Percentiles rank a stretch among this genome's conserved stretches.
Evolutionary conservation across 2,888 invertebrate genomes (phyloP).

Genomic region (Scaptodrosophila latifasciaeformis): DNA sequence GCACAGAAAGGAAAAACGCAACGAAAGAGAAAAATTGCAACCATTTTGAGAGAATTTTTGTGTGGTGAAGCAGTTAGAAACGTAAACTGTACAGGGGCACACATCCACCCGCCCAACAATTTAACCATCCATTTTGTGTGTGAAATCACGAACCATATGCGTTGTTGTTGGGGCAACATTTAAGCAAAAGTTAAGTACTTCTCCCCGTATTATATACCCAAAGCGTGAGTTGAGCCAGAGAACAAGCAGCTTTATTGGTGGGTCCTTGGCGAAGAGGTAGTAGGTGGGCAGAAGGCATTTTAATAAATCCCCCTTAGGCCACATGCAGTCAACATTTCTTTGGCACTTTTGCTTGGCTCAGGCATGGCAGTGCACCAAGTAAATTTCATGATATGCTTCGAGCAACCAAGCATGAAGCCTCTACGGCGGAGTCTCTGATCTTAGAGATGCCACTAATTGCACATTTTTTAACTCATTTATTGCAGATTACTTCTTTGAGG

Average conservation of each 20-base stretch:
- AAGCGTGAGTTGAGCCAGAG: too few relatives aligned
- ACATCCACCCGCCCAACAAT: too few relatives aligned
- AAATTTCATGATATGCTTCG: constrained; percentile 46
- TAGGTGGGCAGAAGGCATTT: too few relatives aligned
- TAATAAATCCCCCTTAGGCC: too few relatives aligned
- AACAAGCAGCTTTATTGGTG: too few relatives aligned
- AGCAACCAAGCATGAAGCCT: constrained; percentile 22
- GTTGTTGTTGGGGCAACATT: constrained; percentile 30
- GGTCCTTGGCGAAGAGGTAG: too few relatives aligned
- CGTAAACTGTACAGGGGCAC: too few relatives aligned
- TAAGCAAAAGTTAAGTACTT: constrained; percentile 21
- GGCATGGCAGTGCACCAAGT: constrained; percentile 32
- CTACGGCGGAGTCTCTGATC: constrained; percentile 9
- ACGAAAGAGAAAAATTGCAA: constrained; percentile 11
- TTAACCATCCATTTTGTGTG: too few relatives aligned
- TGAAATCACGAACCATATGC: too few relatives aligned
- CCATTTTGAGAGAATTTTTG: not conserved
- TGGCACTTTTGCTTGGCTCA: not conserved
- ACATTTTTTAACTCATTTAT: constrained; percentile 62
- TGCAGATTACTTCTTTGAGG: constrained; percentile 46
- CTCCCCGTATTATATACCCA: too few relatives aligned
- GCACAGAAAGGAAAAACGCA: constrained; percentile 27
- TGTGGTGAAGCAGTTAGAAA: too few relatives aligned
- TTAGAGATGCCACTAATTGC: constrained; percentile 48
- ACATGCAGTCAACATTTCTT: too few relatives aligned